These are phyloP conservation scores for Rotaria magnacalcarata DNA, from an alignment of 2,888 invertebrate species.

Conservation along the genomic window DNA sequence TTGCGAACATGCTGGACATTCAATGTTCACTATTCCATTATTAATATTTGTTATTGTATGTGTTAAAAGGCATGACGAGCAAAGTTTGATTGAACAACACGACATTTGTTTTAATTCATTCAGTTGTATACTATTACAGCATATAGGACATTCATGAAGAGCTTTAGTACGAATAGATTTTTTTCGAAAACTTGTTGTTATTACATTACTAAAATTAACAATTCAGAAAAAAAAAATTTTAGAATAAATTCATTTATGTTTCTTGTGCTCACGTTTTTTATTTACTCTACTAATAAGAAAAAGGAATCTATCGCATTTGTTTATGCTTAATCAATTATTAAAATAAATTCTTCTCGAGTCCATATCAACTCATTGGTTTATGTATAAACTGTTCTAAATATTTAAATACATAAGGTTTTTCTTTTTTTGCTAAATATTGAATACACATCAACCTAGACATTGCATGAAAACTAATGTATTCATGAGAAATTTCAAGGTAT, in stretches of 20 bases:
- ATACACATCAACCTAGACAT: too few relatives aligned
- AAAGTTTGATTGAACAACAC: background rate
- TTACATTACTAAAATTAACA: background rate
- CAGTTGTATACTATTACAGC: background rate
- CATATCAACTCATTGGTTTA: background rate
- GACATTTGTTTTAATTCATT: background rate
- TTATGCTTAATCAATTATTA: background rate
- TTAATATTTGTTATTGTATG: conserved; percentile 12
- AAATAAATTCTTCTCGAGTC: background rate
- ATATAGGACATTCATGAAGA: background rate
- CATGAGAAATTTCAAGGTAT: too few relatives aligned
- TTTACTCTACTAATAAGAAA: too few relatives aligned
- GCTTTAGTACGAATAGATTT: background rate
- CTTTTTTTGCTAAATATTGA: too few relatives aligned
- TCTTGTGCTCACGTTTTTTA: too few relatives aligned
- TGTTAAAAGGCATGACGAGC: background rate
- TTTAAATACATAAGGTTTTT: too few relatives aligned
- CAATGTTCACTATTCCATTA: background rate
- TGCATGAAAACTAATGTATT: too few relatives aligned
- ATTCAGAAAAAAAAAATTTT: too few relatives aligned
- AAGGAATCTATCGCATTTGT: too few relatives aligned
- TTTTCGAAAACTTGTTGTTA: background rate
- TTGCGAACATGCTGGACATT: conserved; percentile 22
- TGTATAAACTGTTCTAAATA: too few relatives aligned
- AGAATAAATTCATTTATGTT: too few relatives aligned